These are phyloP conservation scores for Apantesis nais DNA, from an alignment of 2,888 invertebrate species.

Conservation along the genomic window DNA sequence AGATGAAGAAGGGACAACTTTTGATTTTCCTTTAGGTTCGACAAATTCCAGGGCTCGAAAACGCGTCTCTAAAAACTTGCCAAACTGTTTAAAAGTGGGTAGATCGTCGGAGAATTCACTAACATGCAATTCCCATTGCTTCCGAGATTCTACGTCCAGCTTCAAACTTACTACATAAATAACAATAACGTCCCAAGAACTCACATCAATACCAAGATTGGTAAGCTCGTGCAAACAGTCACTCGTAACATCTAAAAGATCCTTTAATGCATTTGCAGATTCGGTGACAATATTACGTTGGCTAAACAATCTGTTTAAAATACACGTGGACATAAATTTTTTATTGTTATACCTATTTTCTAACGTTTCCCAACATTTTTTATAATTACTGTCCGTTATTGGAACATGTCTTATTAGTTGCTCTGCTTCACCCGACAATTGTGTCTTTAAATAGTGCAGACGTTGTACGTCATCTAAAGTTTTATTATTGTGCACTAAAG, in stretches of 20 bases:
- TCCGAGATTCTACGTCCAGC: slow-evolving; percentile 2
- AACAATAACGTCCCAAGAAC: slow-evolving; percentile 6
- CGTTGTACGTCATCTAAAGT: slow-evolving; percentile 5
- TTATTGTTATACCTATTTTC: slow-evolving; percentile 6
- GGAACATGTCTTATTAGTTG: slow-evolving; percentile 6
- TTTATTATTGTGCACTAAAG: slow-evolving; percentile 1
- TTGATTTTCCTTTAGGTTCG: too few species aligned
- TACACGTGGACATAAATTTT: slow-evolving; percentile 1
- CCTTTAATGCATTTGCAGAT: slow-evolving; percentile 4
- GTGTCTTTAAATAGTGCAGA: slow-evolving; percentile 10
- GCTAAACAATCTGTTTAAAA: slow-evolving; percentile 6
- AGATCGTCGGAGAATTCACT: too few species aligned
- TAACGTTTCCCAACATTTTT: slow-evolving; percentile 9
- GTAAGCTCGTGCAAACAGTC: slow-evolving; percentile 7
- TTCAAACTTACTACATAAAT: slow-evolving; percentile 9
- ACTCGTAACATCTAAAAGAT: not conserved
- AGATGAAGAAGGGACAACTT: too few species aligned
- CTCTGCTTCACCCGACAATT: slow-evolving; percentile 11
- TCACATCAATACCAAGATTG: slow-evolving; percentile 4
- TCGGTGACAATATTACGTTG: not conserved
- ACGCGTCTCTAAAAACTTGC: too few species aligned
- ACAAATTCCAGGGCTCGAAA: too few species aligned
- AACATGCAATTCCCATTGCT: slow-evolving; percentile 1
- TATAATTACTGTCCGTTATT: slow-evolving; percentile 6
- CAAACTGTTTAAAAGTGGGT: too few species aligned